Base-by-base conservation (phyloP, 1,140 invertebrate species). In the Atta texana region DNA sequence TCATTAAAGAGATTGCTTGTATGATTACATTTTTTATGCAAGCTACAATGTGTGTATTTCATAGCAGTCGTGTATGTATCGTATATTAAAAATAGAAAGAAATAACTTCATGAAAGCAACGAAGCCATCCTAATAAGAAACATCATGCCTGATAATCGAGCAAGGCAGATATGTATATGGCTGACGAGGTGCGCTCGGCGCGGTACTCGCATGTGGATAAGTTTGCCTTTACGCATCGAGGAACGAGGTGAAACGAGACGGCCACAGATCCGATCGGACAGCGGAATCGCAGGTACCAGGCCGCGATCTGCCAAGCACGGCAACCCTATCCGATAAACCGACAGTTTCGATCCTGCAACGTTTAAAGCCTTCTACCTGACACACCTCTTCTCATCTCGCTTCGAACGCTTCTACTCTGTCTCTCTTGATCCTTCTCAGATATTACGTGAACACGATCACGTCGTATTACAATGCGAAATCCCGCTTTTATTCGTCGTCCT, bases 141-240 rank as follows among this genome's bases (percentile, higher is more conserved):
- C 28, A 24, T 28, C 28, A 24, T 28, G n/a, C 12, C 10, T 28
- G 69, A 74, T 82, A 74, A 76, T 31, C 49, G 49, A 28, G 49
- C 49, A 31, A 85, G 34, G 76, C 74, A 55, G 59, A 85, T 85
- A 77, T 49, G 16, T 34, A 64, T 14, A 64, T 14, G 59, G 59
- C 61, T 72, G 71, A 51, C 69, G 72, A 71, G 66, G 64, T 49
- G 78, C 55, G 78, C 55, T n/a, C 8, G 64, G 49, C 57, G 34
- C 57, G 49, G 63, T 44, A 51, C 68, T 78, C 51, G 71, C 28
- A 69, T 61, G 76, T 66, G 85, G 77, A 66, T 66, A 49, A 88
- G 90, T 93, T 94, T 93, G 91, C 93, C 92, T 93, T 92, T 91
- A 75, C 90, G 87, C 88, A 90, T 87, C 78, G 92, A 87, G 93